Conservation (phyloP, 1,140 invertebrate genomes). For the Bombus breviceps region DNA sequence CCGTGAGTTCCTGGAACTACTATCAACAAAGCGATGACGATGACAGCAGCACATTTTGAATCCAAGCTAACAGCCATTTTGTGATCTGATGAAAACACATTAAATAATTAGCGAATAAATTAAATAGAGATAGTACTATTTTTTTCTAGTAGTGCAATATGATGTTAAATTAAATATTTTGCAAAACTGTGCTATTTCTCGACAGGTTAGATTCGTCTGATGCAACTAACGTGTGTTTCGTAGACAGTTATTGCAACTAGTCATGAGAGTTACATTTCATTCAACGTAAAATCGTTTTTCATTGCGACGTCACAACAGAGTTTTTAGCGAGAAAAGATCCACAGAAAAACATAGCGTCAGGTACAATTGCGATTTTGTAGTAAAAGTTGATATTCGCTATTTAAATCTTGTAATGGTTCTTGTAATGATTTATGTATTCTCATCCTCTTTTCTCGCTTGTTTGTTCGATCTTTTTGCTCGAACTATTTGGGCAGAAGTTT, state of each 20-base stretch:
- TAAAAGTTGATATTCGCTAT: not conserved
- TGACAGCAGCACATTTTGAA: not conserved
- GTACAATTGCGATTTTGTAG: not conserved
- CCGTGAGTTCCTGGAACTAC: not conserved
- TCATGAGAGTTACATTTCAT: too few relatives aligned
- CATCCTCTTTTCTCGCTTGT: too few relatives aligned
- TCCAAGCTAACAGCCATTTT: conserved; percentile 10
- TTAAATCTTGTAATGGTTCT: too few relatives aligned
- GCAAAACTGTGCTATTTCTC: not conserved
- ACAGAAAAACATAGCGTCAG: not conserved
- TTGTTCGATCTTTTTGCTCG: too few relatives aligned
- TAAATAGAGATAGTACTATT: not conserved
- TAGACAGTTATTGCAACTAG: too few relatives aligned
- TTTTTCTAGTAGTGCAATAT: not conserved
- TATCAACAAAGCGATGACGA: conserved; percentile 11
- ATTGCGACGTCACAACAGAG: not conserved
- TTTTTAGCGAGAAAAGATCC: not conserved
- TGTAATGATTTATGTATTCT: too few relatives aligned
- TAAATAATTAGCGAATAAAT: not conserved
- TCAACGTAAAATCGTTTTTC: too few relatives aligned
- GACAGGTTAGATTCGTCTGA: not conserved
- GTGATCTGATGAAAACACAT: not conserved
- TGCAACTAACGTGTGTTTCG: not conserved
- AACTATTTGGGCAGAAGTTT: too few relatives aligned
- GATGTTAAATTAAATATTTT: not conserved